Evolutionary conservation across 2,113 vertebrate species (phyloP).

Genomic region (Rynchops niger): DNA sequence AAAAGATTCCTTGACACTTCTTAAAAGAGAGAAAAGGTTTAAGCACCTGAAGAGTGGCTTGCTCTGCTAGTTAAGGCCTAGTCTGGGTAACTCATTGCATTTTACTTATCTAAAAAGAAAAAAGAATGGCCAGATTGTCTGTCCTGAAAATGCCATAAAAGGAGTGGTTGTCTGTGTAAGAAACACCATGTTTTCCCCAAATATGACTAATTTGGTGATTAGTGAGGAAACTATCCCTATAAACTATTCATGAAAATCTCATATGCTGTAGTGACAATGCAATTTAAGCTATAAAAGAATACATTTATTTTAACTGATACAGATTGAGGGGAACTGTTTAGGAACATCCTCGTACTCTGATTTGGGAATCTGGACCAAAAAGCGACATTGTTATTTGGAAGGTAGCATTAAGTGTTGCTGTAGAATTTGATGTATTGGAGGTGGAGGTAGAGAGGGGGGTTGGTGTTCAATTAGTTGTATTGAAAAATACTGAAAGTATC

Average conservation of each 20-base stretch:
- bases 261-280: background rate
- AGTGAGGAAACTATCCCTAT: background rate
- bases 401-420: background rate
- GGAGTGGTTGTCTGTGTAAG: background rate
- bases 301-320: background rate
- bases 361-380: background rate
- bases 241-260: background rate
- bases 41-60: background rate
- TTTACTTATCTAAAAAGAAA: background rate
- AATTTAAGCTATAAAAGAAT: background rate
- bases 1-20: background rate
- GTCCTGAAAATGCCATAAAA: background rate
- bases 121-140: background rate
- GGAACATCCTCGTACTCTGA: background rate
- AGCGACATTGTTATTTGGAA: background rate
- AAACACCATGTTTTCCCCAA: background rate
- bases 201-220: background rate
- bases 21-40: background rate
- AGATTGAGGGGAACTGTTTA: background rate
- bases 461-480: background rate
- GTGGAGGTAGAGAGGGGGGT: fast-evolving
- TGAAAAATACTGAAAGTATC: background rate
- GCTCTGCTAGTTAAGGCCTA: background rate
- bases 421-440: background rate
- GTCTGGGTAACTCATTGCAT: background rate